A percentile compares a stretch with the other conserved stretches of the same genome.
phyloP scores from a whole-genome alignment of 2,797 vertebrate species.

The Microtus californicus region DNA sequence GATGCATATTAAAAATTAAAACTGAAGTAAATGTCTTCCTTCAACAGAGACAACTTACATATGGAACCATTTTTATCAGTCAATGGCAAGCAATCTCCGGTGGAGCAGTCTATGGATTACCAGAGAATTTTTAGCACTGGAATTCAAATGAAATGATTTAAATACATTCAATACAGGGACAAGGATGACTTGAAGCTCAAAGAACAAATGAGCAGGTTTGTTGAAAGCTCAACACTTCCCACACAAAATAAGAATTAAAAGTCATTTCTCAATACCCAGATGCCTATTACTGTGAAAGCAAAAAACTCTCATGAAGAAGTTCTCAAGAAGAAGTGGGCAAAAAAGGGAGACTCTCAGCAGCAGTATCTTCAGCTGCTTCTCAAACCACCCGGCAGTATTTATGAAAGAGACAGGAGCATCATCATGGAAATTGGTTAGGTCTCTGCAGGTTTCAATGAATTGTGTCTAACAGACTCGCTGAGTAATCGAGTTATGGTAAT shows the following conservation, averaged over 20 bases:
- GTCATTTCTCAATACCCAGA: not conserved
- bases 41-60: not conserved
- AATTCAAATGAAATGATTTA: conserved; percentile 20
- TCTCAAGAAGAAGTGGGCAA: not conserved
- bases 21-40: not conserved
- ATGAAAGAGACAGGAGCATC: not conserved
- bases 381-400: not conserved
- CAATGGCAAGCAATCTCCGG: not conserved
- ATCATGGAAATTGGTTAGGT: not conserved
- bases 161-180: not conserved
- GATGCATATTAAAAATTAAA: not conserved
- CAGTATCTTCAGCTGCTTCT: not conserved
- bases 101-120: not conserved
- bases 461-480: conserved; percentile 37
- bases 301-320: not conserved
- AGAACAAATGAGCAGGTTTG: conserved; percentile 14
- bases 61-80: not conserved
- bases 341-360: not conserved
- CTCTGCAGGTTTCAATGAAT: conserved; percentile 63
- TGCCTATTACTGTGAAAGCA: not conserved
- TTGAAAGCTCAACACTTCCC: not conserved
- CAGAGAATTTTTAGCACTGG: not conserved
- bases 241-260: not conserved
- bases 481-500: conserved; percentile 74
- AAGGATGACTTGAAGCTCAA: not conserved